These are phyloP conservation scores for Dicentrarchus labrax DNA, from an alignment of 2,113 vertebrate species.

Conservation along the genomic window DNA sequence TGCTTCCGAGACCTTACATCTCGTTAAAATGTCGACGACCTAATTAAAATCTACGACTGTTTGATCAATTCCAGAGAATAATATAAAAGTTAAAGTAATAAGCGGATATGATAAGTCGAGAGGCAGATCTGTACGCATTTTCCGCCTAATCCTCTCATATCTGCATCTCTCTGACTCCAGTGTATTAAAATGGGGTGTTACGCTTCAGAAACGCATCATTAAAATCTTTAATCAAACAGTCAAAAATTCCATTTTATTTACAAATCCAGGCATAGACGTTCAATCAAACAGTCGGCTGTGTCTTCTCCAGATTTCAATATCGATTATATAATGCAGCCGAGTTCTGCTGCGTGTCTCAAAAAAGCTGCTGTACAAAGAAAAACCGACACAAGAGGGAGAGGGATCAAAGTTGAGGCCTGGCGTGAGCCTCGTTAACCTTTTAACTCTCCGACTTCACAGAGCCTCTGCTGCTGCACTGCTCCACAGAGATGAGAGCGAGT, in stretches of 20 bases:
- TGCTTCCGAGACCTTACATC: background rate
- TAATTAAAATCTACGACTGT: conserved; percentile 47
- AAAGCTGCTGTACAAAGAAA: background rate
- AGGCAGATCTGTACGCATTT: conserved; percentile 9
- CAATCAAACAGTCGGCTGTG: background rate
- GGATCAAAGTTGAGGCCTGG: conserved; percentile 14
- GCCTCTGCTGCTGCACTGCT: conserved; percentile 8
- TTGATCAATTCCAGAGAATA: conserved; percentile 53
- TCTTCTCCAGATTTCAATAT: conserved; percentile 17
- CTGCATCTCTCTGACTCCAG: conserved; percentile 4
- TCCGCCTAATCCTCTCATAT: conserved; percentile 24
- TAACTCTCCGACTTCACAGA: background rate
- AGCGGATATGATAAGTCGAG: conserved; percentile 2
- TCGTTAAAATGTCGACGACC: conserved; percentile 35
- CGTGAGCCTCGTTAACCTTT: conserved; percentile 4
- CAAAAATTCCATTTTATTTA: conserved; percentile 6
- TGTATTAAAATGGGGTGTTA: conserved; percentile 15
- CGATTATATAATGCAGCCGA: conserved; percentile 9
- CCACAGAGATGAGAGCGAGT: conserved; percentile 6
- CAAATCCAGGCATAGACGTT: conserved; percentile 1
- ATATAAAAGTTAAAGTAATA: conserved; percentile 29
- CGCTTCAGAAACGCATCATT: conserved; percentile 19
- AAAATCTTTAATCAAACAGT: conserved; percentile 40
- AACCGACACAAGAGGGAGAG: background rate
- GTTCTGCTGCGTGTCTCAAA: conserved; percentile 3